These are phyloP conservation scores for Cygnus buccinator DNA, from an alignment of 2,113 vertebrate species.

Conservation along the genomic window DNA sequence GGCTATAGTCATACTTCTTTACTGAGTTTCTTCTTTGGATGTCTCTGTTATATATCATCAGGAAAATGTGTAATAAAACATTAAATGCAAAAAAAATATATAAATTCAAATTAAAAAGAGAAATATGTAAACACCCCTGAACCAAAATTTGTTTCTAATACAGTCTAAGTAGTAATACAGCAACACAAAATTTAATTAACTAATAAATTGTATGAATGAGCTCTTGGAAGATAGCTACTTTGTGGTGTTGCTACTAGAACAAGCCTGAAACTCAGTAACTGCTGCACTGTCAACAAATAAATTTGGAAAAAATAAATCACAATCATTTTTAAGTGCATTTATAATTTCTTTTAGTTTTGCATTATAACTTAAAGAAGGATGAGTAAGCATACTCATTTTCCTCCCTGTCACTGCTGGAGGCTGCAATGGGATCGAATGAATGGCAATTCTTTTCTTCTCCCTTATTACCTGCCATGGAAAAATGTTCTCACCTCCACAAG, in stretches of 20 bases:
- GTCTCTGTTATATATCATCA: not conserved
- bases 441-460: not conserved
- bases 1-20: not conserved
- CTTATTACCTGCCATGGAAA: slow-evolving; percentile 40
- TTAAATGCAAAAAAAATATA: not conserved
- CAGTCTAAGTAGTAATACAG: not conserved
- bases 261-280: not conserved
- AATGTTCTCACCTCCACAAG: slow-evolving; percentile 17
- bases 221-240: not conserved
- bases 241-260: not conserved
- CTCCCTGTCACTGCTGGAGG: slow-evolving; percentile 10
- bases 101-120: not conserved
- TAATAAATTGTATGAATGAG: not conserved
- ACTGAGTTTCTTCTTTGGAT: not conserved
- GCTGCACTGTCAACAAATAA: not conserved
- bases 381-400: not conserved
- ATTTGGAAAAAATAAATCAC: not conserved
- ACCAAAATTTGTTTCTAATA: not conserved
- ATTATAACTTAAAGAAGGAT: not conserved
- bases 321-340: not conserved
- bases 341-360: not conserved
- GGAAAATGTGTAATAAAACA: not conserved
- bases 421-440: not conserved
- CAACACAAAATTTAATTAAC: not conserved
- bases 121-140: not conserved